Percentiles rank a stretch among this genome's conserved stretches.
Conservation (phyloP, 2,888 invertebrate genomes). For the Eumacrocentrus americanus region DNA sequence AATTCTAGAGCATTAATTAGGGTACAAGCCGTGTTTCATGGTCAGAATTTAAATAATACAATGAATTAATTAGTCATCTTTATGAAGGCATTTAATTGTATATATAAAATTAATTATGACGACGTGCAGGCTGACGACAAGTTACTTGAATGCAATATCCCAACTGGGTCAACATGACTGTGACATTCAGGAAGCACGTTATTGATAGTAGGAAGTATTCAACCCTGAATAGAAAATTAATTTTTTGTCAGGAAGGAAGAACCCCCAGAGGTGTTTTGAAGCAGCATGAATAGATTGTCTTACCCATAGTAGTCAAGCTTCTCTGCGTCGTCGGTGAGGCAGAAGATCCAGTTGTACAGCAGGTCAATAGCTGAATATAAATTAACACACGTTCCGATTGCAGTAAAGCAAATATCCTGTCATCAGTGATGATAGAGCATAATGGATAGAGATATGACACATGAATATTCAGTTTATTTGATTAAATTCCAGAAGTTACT, state of each 20-base stretch:
- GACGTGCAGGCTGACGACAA: neutral
- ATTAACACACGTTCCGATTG: constrained; percentile 37
- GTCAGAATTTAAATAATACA: constrained; percentile 7
- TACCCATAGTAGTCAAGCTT: constrained; percentile 34
- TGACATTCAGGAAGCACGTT: constrained; percentile 23
- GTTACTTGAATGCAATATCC: constrained; percentile 20
- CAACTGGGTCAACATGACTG: constrained; percentile 24
- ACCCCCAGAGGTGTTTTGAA: neutral
- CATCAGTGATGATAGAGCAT: neutral
- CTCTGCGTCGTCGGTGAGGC: constrained; percentile 28
- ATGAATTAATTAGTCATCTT: neutral
- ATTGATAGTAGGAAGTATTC: constrained; percentile 28
- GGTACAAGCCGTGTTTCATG: neutral
- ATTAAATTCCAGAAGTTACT: no score
- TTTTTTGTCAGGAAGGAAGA: neutral
- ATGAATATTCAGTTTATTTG: no score
- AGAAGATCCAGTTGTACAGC: constrained; percentile 38
- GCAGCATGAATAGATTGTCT: neutral
- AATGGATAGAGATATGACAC: no score
- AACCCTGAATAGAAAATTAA: constrained; percentile 19
- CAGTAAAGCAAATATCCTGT: constrained; percentile 42
- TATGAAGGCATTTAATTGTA: neutral
- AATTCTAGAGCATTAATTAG: neutral
- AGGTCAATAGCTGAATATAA: constrained; percentile 39
- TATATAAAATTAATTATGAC: neutral